phyloP scores from a whole-genome alignment of 2,797 vertebrate genomes.

The Acanthurus lineatus region DNA sequence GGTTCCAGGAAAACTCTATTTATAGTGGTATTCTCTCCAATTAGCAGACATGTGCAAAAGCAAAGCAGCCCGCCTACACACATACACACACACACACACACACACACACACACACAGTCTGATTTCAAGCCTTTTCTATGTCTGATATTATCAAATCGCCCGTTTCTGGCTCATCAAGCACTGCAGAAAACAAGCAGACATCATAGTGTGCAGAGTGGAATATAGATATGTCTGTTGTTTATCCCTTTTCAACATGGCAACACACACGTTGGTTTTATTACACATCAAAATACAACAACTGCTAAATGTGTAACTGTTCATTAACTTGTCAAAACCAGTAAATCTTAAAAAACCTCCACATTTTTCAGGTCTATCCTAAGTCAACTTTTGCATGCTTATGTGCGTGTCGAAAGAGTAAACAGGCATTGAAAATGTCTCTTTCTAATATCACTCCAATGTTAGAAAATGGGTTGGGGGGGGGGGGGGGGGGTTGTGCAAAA shows the following conservation, averaged over 20 bases:
- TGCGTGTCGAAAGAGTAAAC: no score
- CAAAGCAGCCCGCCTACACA: slow-evolving; percentile 34
- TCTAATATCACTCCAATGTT: no score
- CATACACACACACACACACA: slow-evolving; percentile 19
- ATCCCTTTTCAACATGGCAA: slow-evolving; percentile 14
- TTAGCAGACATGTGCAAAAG: slow-evolving; percentile 58
- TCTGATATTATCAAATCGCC: slow-evolving; percentile 36
- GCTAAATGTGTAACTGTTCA: no score
- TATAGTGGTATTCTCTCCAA: slow-evolving; percentile 53
- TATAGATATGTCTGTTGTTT: neutral
- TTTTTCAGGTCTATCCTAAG: no score
- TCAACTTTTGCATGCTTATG: no score
- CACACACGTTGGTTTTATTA: slow-evolving; percentile 3
- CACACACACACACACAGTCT: slow-evolving; percentile 19
- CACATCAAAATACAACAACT: neutral
- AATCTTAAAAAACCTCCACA: no score
- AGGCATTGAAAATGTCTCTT: no score
- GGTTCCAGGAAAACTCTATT: slow-evolving; percentile 61
- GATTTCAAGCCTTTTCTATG: slow-evolving; percentile 10
- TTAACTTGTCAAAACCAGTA: no score
- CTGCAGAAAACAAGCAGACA: slow-evolving; percentile 3
- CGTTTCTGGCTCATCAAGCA: slow-evolving; percentile 34
- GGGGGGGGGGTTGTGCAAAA: no score
- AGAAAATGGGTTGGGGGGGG: no score
- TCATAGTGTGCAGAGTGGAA: neutral